These are phyloP conservation scores for Pedicia rivosa DNA, from an alignment of 2,888 invertebrate species.

Conservation along the genomic window DNA sequence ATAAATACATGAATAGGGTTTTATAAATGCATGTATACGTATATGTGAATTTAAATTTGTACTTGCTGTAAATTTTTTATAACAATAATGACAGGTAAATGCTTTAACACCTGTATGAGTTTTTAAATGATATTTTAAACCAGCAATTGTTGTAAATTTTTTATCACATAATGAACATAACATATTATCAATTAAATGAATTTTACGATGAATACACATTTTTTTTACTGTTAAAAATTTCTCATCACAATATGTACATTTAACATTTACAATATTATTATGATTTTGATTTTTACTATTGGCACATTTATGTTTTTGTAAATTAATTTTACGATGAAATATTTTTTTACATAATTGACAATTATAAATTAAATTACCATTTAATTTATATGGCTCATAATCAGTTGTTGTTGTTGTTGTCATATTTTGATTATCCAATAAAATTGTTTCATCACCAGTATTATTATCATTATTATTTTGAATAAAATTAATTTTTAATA, in stretches of 20 bases:
- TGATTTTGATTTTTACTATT: background rate
- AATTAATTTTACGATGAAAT: conserved; percentile 1
- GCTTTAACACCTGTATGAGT: conserved; percentile 11
- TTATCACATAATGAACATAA: conserved; percentile 12
- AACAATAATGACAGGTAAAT: conserved; percentile 16
- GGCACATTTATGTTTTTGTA: conserved; percentile 1
- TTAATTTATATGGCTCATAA: background rate
- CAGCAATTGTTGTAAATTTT: conserved; percentile 11
- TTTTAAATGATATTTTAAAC: conserved; percentile 15
- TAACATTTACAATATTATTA: background rate
- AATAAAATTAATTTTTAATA: no score
- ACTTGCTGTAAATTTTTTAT: conserved; percentile 13
- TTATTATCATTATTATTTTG: no score
- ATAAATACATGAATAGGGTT: conserved; percentile 15
- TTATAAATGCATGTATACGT: conserved; percentile 14
- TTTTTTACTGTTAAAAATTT: conserved; percentile 2
- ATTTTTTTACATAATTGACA: conserved; percentile 2
- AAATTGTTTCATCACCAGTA: background rate
- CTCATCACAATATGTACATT: conserved; percentile 1
- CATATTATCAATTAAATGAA: background rate
- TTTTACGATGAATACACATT: conserved; percentile 7
- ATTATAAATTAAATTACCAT: background rate
- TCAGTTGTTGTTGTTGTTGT: no score
- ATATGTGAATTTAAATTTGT: conserved; percentile 16
- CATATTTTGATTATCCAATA: background rate